Base-by-base conservation (phyloP, 2,113 vertebrate genomes). In the Siniperca knerii region DNA sequence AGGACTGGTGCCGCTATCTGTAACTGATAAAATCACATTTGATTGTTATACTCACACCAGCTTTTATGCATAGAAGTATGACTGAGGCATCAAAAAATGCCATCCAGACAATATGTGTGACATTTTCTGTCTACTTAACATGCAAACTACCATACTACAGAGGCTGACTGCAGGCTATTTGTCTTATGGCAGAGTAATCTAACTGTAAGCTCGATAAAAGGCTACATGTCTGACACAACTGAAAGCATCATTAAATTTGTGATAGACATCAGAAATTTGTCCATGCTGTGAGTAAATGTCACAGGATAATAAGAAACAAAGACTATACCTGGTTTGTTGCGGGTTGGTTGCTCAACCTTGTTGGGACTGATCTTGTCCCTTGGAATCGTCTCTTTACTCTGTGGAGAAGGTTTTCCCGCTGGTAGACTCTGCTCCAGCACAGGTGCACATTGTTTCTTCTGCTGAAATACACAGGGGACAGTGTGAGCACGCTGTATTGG, bases 371-470 rank as follows among this genome's bases (percentile, higher is more conserved):
- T 86, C 75, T 90, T 93, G 77, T 93, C 92, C 87, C 85, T 91
- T 60, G 83, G 75, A 77, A 54, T 77, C 25, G 84, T 20, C 82
- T 90, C 84, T 75, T 92, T 91, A 33, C 74, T 77, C 65, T 33
- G 75, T 33, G 83, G 83, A 74, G 87, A 80, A 86, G 74, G 81
- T 86, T 77, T 88, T 64, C 83, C 89, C 29, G 73, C 89, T 16
- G 87, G 70, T 12, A 57, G 81, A 82, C 73, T 86, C 81, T 78
- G 90, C 77, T 94, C 92, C 74, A 78, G 81, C 75, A 71, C 89
- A 88, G 93, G 83, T 91, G 90, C 80, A 74, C 70, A 77, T 75
- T 84, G 91, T 87, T 94, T 96, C 83, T 94, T 96, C 92, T 93
- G 92, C 89, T 91, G 84, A 77, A 91, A 91, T 70, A 70, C 90